Base-by-base conservation (phyloP, 2,113 vertebrate species). In the Syngnathus typhle region DNA sequence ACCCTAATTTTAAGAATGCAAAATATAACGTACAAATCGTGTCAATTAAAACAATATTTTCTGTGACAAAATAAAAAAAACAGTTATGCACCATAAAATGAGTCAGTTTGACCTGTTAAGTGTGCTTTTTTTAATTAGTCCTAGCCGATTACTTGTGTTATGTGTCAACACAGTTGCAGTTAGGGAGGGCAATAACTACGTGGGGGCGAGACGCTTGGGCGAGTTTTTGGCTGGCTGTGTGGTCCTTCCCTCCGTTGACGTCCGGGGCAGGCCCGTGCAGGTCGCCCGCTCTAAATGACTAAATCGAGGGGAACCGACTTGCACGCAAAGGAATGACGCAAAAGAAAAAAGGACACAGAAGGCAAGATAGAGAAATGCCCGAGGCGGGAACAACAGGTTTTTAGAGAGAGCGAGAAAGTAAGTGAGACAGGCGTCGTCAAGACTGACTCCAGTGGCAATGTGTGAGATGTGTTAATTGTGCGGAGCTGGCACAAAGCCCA, bases 251-350 rank as follows among this genome's bases (percentile, higher is more conserved):
- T 58, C 36, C 61, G 64, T 68, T 43, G 74, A 69, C 47, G 54
- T 68, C 64, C 5, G 27, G 47, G 73, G 80, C 88, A 88, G 75
- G 88, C 82, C 77, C 52, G 59, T 59, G 81, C 88, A 88, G 75
- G 87, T 87, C 61, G 68, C 68, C 54, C 63, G 44, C 67, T 64
- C 67, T 73, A 78, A 77, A 74, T 82, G 88, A 89, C 67, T 87
- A 85, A 84, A 73, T 73, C 72, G 60, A 77, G 77, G 70, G 78
- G 81, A 81, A 78, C 80, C 71, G 56, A 77, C 70, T 68, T 59
- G 81, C 86, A 89, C 79, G 80, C 85, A 83, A 84, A 74, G 27
- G 77, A 80, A 82, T 84, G 82, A 78, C 70, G 78, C 80, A 80
- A 76, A 63, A 1, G 21, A 60, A 60, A 38, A 61, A 41, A 7